phyloP scores from a whole-genome alignment of 2,113 vertebrate species.

The Mugil cephalus region DNA sequence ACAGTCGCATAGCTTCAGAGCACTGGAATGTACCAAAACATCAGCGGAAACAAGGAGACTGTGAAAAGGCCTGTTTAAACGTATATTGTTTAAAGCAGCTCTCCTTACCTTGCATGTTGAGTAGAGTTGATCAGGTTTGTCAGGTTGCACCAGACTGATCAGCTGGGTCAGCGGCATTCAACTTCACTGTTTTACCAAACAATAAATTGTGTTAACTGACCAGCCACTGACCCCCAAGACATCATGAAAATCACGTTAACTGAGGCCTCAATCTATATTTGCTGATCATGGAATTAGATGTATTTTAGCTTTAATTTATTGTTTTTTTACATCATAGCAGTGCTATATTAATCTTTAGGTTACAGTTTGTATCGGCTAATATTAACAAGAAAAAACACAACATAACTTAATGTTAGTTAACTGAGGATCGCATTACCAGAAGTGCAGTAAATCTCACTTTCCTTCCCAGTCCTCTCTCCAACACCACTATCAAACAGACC shows the following conservation, averaged over 20 bases:
- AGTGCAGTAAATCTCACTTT: too few species aligned
- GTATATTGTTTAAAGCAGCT: background rate
- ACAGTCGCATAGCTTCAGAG: background rate
- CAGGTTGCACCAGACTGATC: constrained; percentile 8
- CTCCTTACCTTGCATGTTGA: too few species aligned
- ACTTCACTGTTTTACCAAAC: background rate
- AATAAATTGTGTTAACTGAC: background rate
- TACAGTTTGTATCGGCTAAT: too few species aligned
- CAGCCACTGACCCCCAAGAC: background rate
- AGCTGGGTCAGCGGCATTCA: background rate
- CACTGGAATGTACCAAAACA: background rate
- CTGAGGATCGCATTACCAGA: too few species aligned
- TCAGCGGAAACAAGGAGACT: background rate
- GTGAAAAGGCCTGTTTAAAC: background rate
- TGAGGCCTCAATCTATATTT: too few species aligned
- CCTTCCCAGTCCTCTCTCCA: too few species aligned
- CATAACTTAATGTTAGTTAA: too few species aligned
- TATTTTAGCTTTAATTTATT: too few species aligned
- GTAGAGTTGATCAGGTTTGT: constrained; percentile 12
- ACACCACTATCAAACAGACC: too few species aligned
- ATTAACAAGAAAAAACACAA: too few species aligned
- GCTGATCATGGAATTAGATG: background rate
- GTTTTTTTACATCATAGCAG: too few species aligned
- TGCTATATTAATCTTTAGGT: too few species aligned
- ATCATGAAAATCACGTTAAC: background rate